Evolutionary conservation across 2,888 invertebrate species (phyloP), one percentile per base, ranked within the genome.

Genomic region (Amphiduros pacificus): DNA sequence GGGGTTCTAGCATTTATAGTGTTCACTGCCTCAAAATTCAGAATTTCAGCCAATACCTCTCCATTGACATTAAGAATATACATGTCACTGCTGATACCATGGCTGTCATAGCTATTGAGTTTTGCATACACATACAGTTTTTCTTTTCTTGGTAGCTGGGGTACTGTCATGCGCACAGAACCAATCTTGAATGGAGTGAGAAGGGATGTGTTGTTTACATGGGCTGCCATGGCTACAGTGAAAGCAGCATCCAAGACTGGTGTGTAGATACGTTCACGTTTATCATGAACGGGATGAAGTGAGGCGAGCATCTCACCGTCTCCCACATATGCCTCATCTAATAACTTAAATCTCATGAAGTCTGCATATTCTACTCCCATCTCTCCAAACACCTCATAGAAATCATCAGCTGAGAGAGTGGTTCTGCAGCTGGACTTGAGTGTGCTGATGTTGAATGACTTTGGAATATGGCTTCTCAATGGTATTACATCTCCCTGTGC

Each of bases 331-430:
- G 55, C 61, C 27, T 32, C 29, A 6, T 44, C 32, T 5, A 61
- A 31, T 17, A 32, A 48, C 31, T 36, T 29, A 40, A 61, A 55
- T 20, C 28, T 55, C 40, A 11, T 40, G 24, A 40, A 36, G 28
- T 55, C 55, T 17, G 36, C 61, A 31, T 55, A 61, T n/a, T 61
- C 41, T 3, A 61, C n/a, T 2, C 61, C 61, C 49, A 55, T 49
- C 11, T 48, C 55, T 22, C 49, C n/a, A 36, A 55, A 61, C 20
- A 24, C 17, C 5, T 20, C 27, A 49, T 61, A 61, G 50, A 55
- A 32, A 11, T 61, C 55, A n/a, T 61, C 61, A 9, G 40, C 31
- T 6, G 49, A 40, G 26, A 49, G 9, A 9, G 24, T 22, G 2
- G 22, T 55, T 20, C 9, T 55, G 26, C 55, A 55, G 36, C 55